Percentiles rank a stretch among this genome's conserved stretches.
Conservation (phyloP, 2,888 invertebrate species). For the Rhodophaea formosa region DNA sequence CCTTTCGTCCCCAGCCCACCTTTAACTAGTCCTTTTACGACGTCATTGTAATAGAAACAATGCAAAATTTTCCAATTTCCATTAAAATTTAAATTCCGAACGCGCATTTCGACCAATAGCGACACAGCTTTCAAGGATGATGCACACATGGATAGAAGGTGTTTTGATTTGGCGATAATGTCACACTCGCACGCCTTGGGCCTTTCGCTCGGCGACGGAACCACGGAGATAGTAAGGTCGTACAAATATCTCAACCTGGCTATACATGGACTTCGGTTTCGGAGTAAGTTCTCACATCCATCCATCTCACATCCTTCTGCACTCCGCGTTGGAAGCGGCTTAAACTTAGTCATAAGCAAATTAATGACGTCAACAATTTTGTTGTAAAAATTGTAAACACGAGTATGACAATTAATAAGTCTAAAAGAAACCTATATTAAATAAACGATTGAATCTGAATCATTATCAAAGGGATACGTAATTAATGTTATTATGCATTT, state of each 20-base stretch:
- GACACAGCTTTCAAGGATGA: background rate
- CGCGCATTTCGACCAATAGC: slow-evolving; percentile 1
- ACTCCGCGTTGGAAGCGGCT: too few species aligned
- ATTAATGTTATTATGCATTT: too few species aligned
- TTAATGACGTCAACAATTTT: too few species aligned
- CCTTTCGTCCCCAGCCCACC: background rate
- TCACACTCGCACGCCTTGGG: slow-evolving; percentile 2
- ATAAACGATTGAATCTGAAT: too few species aligned
- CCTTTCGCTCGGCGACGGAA: background rate
- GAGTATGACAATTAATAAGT: too few species aligned
- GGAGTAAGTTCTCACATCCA: background rate
- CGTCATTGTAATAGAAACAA: background rate
- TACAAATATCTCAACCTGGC: background rate
- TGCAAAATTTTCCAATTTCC: background rate
- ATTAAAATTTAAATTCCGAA: background rate
- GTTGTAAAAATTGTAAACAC: too few species aligned
- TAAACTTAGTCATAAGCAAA: too few species aligned
- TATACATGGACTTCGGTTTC: background rate
- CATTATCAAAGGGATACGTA: too few species aligned
- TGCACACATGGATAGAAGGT: slow-evolving; percentile 3
- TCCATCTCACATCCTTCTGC: too few species aligned
- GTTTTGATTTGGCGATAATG: slow-evolving; percentile 5
- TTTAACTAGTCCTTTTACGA: background rate
- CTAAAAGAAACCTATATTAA: too few species aligned
- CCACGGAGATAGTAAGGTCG: slow-evolving; percentile 1